Evolutionary conservation across 2,888 invertebrate species (phyloP).

Genomic region (Agelastica alni): DNA sequence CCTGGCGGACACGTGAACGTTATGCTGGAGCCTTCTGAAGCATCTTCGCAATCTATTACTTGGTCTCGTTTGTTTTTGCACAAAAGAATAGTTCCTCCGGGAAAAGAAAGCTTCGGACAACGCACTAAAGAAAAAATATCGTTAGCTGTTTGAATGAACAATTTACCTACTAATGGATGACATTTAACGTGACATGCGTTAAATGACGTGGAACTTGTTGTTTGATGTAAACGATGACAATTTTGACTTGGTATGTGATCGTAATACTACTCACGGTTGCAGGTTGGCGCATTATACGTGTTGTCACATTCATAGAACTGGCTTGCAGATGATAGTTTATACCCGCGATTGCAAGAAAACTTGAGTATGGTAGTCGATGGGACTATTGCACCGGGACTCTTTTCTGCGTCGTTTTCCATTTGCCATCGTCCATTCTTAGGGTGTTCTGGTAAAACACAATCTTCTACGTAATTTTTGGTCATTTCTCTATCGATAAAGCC

Average conservation of each 20-base stretch:
- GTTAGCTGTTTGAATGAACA: too few species aligned
- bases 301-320: conserved; percentile 20
- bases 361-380: conserved; percentile 18
- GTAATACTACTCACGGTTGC: conserved; percentile 14
- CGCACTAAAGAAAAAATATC: conserved; percentile 14
- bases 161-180: too few species aligned
- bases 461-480: conserved; percentile 25
- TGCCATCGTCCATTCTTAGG: conserved; percentile 30
- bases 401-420: conserved; percentile 12
- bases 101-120: conserved; percentile 20
- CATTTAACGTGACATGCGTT: too few species aligned
- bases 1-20: conserved; percentile 19
- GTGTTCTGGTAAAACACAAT: conserved; percentile 29
- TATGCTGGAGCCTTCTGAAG: conserved; percentile 18
- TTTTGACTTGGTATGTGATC: too few species aligned
- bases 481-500: conserved; percentile 27
- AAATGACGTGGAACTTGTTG: too few species aligned
- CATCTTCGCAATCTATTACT: conserved; percentile 18
- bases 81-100: conserved; percentile 6
- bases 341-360: conserved; percentile 26
- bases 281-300: conserved; percentile 17
- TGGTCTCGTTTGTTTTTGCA: conserved; percentile 18
- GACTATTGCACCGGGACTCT: conserved; percentile 24
- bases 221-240: too few species aligned
- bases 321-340: conserved; percentile 16